Conservation (phyloP, 92 coral and sea anemone genomes). For the Bergia puertoricense region DNA sequence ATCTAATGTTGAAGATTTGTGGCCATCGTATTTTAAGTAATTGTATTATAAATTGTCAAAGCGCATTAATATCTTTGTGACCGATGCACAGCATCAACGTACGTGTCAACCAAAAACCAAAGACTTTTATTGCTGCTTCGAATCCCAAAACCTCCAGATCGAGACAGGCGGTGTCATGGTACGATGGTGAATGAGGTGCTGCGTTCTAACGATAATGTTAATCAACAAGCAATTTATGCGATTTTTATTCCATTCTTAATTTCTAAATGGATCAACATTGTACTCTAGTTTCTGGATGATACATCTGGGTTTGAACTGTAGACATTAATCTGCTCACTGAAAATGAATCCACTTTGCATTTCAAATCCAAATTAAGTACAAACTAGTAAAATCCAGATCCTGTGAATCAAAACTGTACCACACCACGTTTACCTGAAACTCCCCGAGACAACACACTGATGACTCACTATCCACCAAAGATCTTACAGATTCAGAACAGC, state of each 20-base stretch:
- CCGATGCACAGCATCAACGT: neutral
- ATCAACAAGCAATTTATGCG: neutral
- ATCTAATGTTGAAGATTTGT: no score
- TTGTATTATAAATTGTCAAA: no score
- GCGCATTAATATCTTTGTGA: neutral
- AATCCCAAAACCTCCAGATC: neutral
- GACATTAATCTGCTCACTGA: neutral
- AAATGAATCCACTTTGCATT: neutral
- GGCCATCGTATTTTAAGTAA: no score
- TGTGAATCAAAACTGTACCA: neutral
- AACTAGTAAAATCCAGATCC: neutral
- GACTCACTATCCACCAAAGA: neutral
- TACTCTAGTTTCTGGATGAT: neutral
- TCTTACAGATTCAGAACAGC: neutral
- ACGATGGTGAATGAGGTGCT: no score
- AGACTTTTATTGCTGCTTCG: neutral
- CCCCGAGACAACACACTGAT: neutral
- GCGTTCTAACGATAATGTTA: neutral
- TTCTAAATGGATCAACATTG: neutral
- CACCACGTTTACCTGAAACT: neutral
- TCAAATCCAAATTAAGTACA: neutral
- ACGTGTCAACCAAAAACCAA: no score
- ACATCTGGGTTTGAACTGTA: neutral
- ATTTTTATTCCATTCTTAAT: neutral
- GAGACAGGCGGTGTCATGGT: constrained; percentile 1